These are phyloP conservation scores for Sitophilus oryzae DNA, from an alignment of 1,140 invertebrate species.

Conservation along the genomic window DNA sequence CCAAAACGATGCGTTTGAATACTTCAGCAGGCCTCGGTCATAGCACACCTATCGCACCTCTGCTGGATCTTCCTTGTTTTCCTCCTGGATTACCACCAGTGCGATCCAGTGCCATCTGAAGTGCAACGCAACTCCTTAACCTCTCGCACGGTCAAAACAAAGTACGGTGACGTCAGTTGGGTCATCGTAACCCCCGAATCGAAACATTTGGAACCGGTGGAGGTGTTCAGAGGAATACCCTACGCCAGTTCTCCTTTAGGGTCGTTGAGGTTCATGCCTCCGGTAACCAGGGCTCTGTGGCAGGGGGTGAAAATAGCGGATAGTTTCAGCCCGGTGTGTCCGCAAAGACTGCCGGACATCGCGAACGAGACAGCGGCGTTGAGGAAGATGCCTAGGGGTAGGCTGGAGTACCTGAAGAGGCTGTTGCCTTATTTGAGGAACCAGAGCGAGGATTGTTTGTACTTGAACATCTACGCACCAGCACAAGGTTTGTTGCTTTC, in stretches of 20 bases:
- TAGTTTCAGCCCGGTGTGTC: constrained; percentile 83
- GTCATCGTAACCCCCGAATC: constrained; percentile 77
- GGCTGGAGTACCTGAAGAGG: constrained; percentile 78
- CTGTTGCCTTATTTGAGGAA: constrained; percentile 80
- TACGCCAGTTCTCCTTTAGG: constrained; percentile 91
- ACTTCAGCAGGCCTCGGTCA: no score
- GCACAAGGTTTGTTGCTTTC: no score
- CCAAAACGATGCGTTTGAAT: no score
- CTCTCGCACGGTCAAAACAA: constrained; percentile 76
- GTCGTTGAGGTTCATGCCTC: constrained; percentile 88
- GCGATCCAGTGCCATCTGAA: constrained; percentile 45
- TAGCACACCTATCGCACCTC: no score
- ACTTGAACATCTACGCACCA: constrained; percentile 93
- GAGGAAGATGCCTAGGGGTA: constrained; percentile 76
- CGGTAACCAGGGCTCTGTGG: constrained; percentile 85
- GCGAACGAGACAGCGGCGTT: constrained; percentile 73
- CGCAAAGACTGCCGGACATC: constrained; percentile 77
- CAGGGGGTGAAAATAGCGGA: constrained; percentile 84
- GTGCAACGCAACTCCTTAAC: constrained; percentile 50
- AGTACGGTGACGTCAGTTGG: constrained; percentile 84
- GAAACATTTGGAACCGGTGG: constrained; percentile 77
- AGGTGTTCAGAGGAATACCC: constrained; percentile 89
- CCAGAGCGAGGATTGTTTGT: constrained; percentile 94
- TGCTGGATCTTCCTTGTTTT: no score
- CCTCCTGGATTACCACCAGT: constrained; percentile 21